A percentile compares a stretch with the other conserved stretches of the same genome.
These are phyloP conservation scores for Therioaphis trifolii DNA, from an alignment of 2,888 invertebrate genomes.

Conservation along the genomic window DNA sequence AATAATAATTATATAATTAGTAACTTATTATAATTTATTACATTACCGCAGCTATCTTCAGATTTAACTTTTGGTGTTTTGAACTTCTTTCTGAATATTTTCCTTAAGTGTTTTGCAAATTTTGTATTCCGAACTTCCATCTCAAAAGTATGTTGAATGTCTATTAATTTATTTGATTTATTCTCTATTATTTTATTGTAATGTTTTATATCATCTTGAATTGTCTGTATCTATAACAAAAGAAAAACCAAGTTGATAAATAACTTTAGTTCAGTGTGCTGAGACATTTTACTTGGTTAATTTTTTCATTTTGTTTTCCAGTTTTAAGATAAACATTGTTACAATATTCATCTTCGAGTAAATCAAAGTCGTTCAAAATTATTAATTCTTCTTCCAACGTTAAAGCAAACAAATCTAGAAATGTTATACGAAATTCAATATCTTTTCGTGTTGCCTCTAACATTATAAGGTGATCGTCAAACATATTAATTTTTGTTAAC, in stretches of 20 bases:
- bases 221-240: conserved; percentile 12
- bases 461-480: conserved; percentile 75
- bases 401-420: conserved; percentile 76
- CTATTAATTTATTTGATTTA: conserved; percentile 16
- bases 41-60: conserved; percentile 69
- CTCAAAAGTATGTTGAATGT: conserved; percentile 46
- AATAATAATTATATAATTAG: too few relatives aligned
- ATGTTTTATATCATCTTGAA: conserved; percentile 51
- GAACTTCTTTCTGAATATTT: conserved; percentile 86
- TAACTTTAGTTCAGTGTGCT: not conserved
- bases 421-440: conserved; percentile 73
- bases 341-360: conserved; percentile 75
- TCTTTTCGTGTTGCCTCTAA: conserved; percentile 73
- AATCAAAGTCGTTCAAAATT: conserved; percentile 80
- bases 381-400: conserved; percentile 80
- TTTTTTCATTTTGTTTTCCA: conserved; percentile 68
- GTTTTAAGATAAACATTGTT: conserved; percentile 73
- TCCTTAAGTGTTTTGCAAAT: conserved; percentile 81
- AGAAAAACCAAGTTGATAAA: not conserved
- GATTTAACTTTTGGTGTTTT: conserved; percentile 75
- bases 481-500: conserved; percentile 71
- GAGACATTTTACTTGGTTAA: conserved; percentile 20
- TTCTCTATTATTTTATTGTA: conserved; percentile 53
- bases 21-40: too few relatives aligned
- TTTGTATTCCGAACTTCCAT: conserved; percentile 74